Percentiles rank a stretch among this genome's conserved stretches.
Conservation (phyloP, 2,113 vertebrate species). For the Isurus oxyrinchus region DNA sequence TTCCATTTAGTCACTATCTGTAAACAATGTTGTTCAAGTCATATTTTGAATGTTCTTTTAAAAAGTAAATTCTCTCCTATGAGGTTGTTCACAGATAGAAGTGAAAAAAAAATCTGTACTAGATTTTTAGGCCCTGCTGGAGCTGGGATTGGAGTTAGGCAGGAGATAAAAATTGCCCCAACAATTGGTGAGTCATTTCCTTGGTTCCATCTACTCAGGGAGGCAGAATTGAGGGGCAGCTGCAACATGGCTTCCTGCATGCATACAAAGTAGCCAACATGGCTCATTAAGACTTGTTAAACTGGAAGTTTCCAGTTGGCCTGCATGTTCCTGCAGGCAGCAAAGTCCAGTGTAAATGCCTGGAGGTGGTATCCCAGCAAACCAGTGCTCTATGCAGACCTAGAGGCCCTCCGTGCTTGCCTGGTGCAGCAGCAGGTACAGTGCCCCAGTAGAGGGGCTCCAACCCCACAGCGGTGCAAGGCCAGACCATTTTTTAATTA, state of each 20-base stretch:
- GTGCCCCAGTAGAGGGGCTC: no score
- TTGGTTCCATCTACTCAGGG: neutral
- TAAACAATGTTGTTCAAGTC: neutral
- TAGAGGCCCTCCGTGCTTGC: no score
- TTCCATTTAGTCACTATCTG: constrained; percentile 4
- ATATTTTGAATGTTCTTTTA: neutral
- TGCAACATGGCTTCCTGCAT: neutral
- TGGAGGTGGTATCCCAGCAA: no score
- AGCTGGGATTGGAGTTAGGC: neutral
- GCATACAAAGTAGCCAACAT: neutral
- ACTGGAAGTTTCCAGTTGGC: neutral
- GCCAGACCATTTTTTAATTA: no score
- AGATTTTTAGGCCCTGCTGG: neutral
- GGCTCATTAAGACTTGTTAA: neutral
- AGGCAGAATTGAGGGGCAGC: no score
- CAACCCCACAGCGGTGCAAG: no score
- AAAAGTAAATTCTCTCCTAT: neutral
- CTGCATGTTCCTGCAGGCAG: neutral
- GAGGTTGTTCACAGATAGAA: neutral
- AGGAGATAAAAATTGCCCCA: neutral
- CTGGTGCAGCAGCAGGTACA: no score
- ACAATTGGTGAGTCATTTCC: neutral
- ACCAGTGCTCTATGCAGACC: no score
- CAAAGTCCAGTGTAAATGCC: no score
- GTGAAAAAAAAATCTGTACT: neutral